Conservation (phyloP, 2,113 vertebrate species). For the Apeltes quadracus region DNA sequence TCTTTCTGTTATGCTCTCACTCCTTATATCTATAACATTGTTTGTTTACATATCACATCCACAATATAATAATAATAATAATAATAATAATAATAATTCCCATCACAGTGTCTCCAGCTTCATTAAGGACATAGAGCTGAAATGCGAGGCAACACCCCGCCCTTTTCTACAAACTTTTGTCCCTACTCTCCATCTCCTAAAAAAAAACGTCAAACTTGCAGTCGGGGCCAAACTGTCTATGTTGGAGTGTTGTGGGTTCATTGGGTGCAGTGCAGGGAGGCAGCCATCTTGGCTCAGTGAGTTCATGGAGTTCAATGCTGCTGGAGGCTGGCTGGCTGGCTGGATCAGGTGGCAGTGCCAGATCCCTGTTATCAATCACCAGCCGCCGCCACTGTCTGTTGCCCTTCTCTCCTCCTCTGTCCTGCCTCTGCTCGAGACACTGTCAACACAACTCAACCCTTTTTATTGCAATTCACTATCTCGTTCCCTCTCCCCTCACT, state of each 20-base stretch:
- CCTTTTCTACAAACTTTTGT: background rate
- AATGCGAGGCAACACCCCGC: slow-evolving; percentile 11
- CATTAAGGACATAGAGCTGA: background rate
- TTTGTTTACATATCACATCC: slow-evolving; percentile 26
- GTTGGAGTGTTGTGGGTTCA: slow-evolving; percentile 62
- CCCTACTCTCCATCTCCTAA: slow-evolving; percentile 6
- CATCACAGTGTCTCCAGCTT: background rate
- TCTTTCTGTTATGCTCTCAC: background rate
- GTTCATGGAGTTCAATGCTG: slow-evolving; percentile 76
- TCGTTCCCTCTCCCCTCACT: slow-evolving; percentile 17
- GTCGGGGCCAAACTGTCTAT: slow-evolving; percentile 41
- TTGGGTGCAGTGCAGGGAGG: slow-evolving; percentile 74
- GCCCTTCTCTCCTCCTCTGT: slow-evolving; percentile 38
- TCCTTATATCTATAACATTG: background rate
- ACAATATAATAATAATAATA: no score
- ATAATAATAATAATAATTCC: no score
- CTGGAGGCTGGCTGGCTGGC: slow-evolving; percentile 72
- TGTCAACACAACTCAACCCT: slow-evolving; percentile 46
- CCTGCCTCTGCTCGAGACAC: slow-evolving; percentile 43
- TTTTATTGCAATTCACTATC: slow-evolving; percentile 34
- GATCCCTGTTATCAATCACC: slow-evolving; percentile 82
- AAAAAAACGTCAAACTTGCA: no score
- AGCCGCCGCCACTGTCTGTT: slow-evolving; percentile 67
- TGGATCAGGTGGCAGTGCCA: slow-evolving; percentile 80
- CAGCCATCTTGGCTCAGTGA: slow-evolving; percentile 73